Conservation (phyloP, 2,113 vertebrate species). For the Columba janthina region DNA sequence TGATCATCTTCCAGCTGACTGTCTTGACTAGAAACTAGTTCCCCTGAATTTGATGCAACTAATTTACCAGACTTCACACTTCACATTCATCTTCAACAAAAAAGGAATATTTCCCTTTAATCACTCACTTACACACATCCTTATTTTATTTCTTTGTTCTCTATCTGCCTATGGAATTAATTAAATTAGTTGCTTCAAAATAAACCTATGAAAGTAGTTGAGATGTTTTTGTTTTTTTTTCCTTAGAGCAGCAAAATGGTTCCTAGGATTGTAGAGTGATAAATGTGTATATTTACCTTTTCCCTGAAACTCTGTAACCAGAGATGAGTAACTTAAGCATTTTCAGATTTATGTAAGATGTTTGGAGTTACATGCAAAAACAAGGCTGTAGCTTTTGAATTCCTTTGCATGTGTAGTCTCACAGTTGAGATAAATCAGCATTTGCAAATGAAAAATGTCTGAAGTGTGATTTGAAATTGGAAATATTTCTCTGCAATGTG, state of each 20-base stretch:
- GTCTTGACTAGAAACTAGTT: background rate
- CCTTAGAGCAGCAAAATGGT: background rate
- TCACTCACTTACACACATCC: background rate
- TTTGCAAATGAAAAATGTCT: background rate
- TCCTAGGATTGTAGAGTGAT: background rate
- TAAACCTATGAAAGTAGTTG: background rate
- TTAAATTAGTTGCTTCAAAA: background rate
- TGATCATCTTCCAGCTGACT: background rate
- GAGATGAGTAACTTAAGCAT: background rate
- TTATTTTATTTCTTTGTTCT: background rate
- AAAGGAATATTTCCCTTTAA: background rate
- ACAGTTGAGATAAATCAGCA: background rate
- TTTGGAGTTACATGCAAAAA: background rate
- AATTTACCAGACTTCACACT: background rate
- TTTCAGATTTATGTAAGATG: background rate
- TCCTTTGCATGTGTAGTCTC: background rate
- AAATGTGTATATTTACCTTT: background rate
- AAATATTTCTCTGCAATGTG: background rate
- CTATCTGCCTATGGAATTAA: background rate
- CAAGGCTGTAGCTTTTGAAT: background rate
- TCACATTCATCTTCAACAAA: background rate
- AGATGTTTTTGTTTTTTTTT: background rate
- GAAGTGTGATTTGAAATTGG: background rate
- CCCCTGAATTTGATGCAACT: background rate
- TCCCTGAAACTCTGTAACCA: background rate